phyloP scores from a whole-genome alignment of 1,140 invertebrate genomes.

The Vollenhovia emeryi region DNA sequence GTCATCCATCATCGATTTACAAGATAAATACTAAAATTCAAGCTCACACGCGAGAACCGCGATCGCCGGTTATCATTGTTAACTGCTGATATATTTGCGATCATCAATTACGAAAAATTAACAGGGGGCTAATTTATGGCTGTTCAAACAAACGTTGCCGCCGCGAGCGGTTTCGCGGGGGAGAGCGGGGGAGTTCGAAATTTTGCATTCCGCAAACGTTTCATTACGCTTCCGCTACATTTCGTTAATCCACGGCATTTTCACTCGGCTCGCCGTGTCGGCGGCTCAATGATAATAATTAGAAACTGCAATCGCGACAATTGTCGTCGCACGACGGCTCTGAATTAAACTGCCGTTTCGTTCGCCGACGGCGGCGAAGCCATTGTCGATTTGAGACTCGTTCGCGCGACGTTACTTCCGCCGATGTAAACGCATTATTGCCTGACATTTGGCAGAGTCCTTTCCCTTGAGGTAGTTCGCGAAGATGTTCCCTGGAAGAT shows the following conservation, averaged over 20 bases:
- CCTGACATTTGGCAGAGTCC: slow-evolving; percentile 70
- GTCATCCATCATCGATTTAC: neutral
- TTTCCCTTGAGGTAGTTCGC: slow-evolving; percentile 52
- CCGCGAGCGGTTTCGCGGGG: neutral
- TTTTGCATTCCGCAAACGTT: slow-evolving; percentile 8
- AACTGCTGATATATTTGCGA: neutral
- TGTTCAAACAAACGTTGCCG: slow-evolving; percentile 14
- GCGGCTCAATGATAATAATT: slow-evolving; percentile 18
- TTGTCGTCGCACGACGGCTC: neutral
- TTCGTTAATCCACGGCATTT: slow-evolving; percentile 25
- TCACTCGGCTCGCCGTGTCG: neutral
- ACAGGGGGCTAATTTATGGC: slow-evolving; percentile 26
- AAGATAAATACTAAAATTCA: slow-evolving; percentile 6
- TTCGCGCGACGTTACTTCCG: slow-evolving; percentile 6
- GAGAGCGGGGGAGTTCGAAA: neutral
- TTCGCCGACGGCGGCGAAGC: slow-evolving; percentile 10
- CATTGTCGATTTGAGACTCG: slow-evolving; percentile 59
- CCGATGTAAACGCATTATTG: slow-evolving; percentile 65
- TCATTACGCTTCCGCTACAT: slow-evolving; percentile 4
- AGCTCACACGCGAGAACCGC: neutral
- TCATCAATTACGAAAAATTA: slow-evolving; percentile 30
- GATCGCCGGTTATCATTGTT: slow-evolving; percentile 4
- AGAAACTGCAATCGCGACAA: slow-evolving; percentile 30
- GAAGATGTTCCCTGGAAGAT: slow-evolving; percentile 57
- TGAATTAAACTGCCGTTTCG: slow-evolving; percentile 61